Evolutionary conservation across 2,797 vertebrate genomes (phyloP).

Genomic region (Cossypha niveicapilla): DNA sequence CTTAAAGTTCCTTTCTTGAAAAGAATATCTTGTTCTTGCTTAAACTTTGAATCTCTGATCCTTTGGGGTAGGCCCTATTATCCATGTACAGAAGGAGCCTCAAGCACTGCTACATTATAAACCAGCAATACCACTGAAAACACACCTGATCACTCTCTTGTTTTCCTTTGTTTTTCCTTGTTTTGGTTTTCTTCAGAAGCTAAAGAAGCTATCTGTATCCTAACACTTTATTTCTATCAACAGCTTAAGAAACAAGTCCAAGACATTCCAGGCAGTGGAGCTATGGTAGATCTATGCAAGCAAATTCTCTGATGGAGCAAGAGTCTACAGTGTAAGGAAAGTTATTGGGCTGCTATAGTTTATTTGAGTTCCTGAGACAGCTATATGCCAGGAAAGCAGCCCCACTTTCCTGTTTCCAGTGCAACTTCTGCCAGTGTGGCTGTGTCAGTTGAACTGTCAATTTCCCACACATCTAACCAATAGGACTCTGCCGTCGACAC

Average conservation of each 20-base stretch:
- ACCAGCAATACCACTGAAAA: neutral
- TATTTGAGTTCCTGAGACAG: neutral
- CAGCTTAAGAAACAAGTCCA: neutral
- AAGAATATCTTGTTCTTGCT: neutral
- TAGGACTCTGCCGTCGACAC: accelerated
- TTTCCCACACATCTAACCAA: neutral
- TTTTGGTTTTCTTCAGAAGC: neutral
- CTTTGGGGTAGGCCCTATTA: neutral
- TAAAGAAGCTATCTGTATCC: neutral
- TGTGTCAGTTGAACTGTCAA: neutral
- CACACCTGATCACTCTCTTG: neutral
- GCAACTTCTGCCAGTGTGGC: neutral
- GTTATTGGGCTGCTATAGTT: neutral
- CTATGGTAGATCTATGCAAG: neutral
- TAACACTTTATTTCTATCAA: neutral
- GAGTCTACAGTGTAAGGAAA: neutral
- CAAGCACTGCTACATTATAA: neutral
- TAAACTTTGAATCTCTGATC: neutral
- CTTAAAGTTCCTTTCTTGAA: neutral
- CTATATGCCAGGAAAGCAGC: neutral
- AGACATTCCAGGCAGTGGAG: neutral
- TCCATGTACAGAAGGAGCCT: accelerated
- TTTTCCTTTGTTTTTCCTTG: neutral
- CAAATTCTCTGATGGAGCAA: neutral
- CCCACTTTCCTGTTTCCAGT: neutral